These are phyloP conservation scores for Eleginops maclovinus DNA, from an alignment of 2,113 vertebrate species.

Conservation along the genomic window DNA sequence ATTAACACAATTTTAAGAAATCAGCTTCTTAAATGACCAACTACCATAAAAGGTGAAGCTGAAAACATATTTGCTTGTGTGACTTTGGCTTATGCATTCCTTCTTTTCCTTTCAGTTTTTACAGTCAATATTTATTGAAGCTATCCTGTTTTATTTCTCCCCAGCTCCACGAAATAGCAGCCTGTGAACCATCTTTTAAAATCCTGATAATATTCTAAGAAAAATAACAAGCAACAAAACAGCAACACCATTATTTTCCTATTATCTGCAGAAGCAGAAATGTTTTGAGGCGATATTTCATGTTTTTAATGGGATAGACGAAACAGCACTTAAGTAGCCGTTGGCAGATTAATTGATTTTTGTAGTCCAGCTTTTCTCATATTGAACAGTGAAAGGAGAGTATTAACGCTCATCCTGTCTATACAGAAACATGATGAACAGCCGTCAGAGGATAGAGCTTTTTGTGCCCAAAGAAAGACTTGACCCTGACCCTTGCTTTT, in stretches of 20 bases:
- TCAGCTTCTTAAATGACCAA: neutral
- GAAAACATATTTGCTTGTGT: neutral
- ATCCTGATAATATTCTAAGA: neutral
- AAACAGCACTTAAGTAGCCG: neutral
- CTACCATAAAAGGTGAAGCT: neutral
- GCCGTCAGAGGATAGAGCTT: neutral
- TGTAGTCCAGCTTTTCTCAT: neutral
- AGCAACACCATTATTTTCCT: neutral
- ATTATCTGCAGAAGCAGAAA: neutral
- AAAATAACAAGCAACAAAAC: neutral
- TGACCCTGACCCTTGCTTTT: neutral
- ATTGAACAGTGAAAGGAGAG: neutral
- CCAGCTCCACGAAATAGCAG: neutral
- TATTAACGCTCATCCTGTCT: neutral
- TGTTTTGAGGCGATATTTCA: neutral
- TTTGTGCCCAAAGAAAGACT: too few relatives aligned
- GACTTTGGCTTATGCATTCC: too few relatives aligned
- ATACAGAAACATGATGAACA: constrained; percentile 24
- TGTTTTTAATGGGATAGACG: neutral
- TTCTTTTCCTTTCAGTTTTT: too few relatives aligned
- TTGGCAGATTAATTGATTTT: neutral
- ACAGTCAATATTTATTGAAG: neutral
- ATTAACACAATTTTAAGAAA: neutral
- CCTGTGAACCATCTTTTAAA: neutral
- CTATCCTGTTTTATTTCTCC: neutral